These are phyloP conservation scores for Aphelenchoides fujianensis DNA, from an alignment of 1,140 invertebrate species.

Conservation along the genomic window DNA sequence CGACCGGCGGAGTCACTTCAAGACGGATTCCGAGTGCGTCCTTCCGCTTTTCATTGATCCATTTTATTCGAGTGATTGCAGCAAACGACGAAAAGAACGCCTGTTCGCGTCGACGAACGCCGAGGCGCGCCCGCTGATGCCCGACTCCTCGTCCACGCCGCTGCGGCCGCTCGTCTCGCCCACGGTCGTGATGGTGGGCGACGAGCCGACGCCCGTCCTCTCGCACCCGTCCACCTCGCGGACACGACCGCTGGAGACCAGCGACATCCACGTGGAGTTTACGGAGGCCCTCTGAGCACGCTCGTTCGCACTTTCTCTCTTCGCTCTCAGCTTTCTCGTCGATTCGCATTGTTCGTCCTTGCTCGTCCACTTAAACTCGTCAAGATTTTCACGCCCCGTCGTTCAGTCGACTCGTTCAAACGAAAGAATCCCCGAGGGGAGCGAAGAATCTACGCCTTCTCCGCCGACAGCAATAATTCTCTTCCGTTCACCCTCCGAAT, in stretches of 20 bases:
- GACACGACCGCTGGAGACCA: not conserved
- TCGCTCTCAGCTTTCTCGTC: too few species aligned
- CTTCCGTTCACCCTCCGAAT: too few species aligned
- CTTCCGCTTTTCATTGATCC: not conserved
- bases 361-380: too few species aligned
- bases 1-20: constrained; percentile 7
- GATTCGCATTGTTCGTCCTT: too few species aligned
- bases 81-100: constrained; percentile 11
- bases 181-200: not conserved
- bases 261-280: constrained; percentile 9
- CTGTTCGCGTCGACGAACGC: constrained; percentile 2
- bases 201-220: not conserved
- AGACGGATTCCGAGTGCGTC: not conserved
- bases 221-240: not conserved
- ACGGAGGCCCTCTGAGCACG: not conserved
- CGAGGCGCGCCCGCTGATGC: not conserved
- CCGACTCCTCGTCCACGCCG: not conserved
- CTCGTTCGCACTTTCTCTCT: not conserved
- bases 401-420: too few species aligned
- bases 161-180: not conserved
- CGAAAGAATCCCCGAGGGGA: too few species aligned
- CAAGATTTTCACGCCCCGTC: too few species aligned
- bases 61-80: not conserved
- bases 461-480: too few species aligned
- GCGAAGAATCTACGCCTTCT: too few species aligned